Evolutionary conservation across 2,888 invertebrate genomes (phyloP).

Genomic region (Gerosis bhagava): DNA sequence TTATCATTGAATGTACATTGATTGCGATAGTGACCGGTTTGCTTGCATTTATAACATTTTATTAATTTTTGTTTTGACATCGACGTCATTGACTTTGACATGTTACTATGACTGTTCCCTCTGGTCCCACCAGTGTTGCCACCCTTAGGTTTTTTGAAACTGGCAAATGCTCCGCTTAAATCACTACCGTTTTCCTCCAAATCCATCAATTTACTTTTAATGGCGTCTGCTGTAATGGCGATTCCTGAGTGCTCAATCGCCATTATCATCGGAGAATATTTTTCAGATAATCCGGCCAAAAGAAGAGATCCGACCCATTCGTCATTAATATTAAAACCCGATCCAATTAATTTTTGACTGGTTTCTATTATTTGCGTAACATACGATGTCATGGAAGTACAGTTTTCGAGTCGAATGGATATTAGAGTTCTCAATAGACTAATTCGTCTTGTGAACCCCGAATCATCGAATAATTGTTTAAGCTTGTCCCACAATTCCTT

Average conservation of each 20-base stretch:
- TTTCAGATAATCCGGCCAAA: slow-evolving; percentile 29
- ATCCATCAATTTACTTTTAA: not conserved
- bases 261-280: slow-evolving; percentile 30
- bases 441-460: not conserved
- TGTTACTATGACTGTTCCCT: not conserved
- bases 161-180: not conserved
- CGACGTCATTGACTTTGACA: too few species aligned
- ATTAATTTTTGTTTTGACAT: too few species aligned
- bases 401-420: not conserved
- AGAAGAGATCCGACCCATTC: slow-evolving; percentile 30
- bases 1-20: slow-evolving; percentile 25
- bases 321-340: slow-evolving; percentile 30
- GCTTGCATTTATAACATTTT: slow-evolving; percentile 2
- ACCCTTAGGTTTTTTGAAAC: not conserved
- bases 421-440: not conserved
- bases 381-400: not conserved
- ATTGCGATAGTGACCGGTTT: slow-evolving; percentile 26
- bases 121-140: too few species aligned
- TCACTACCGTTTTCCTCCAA: not conserved
- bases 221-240: not conserved
- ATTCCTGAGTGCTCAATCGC: slow-evolving; percentile 20
- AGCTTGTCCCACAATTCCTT: not conserved
- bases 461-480: not conserved
- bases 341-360: slow-evolving; percentile 26
- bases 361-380: slow-evolving; percentile 25